phyloP scores from a whole-genome alignment of 2,797 vertebrate genomes.

The Kryptolebias ocellatus region DNA sequence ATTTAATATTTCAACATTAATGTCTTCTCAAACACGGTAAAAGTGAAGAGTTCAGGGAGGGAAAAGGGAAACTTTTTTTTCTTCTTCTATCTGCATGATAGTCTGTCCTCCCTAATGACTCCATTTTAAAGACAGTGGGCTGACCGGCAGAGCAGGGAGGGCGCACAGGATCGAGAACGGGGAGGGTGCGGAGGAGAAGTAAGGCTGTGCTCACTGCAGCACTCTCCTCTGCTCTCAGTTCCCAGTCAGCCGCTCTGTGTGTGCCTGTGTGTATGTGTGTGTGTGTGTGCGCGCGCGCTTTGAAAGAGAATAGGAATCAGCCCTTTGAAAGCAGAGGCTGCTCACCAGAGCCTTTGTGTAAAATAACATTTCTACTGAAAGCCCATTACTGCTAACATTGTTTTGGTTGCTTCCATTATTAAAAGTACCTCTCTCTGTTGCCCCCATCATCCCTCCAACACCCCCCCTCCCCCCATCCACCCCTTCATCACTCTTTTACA shows the following conservation, averaged over 20 bases:
- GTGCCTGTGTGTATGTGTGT: slow-evolving; percentile 32
- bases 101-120: slow-evolving; percentile 79
- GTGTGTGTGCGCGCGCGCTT: slow-evolving; percentile 74
- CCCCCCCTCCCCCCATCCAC: slow-evolving; percentile 50
- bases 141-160: slow-evolving; percentile 66
- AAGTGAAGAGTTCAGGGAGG: slow-evolving; percentile 66
- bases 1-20: slow-evolving; percentile 80
- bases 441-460: slow-evolving; percentile 58
- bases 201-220: slow-evolving; percentile 70
- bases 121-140: slow-evolving; percentile 78
- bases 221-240: slow-evolving; percentile 66
- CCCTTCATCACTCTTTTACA: slow-evolving; percentile 80
- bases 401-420: slow-evolving; percentile 83
- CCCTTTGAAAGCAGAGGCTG: slow-evolving; percentile 78
- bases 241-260: slow-evolving; percentile 65
- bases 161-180: slow-evolving; percentile 42
- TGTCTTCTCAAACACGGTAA: slow-evolving; percentile 67
- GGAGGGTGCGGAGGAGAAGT: slow-evolving; percentile 56
- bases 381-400: slow-evolving; percentile 83
- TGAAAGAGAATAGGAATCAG: slow-evolving; percentile 79
- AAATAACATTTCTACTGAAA: slow-evolving; percentile 86
- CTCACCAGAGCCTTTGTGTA: slow-evolving; percentile 81
- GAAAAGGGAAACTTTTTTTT: slow-evolving; percentile 59
- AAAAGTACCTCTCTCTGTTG: slow-evolving; percentile 78
- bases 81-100: slow-evolving; percentile 56